Percentiles rank a stretch among this genome's conserved stretches.
phyloP scores from a whole-genome alignment of 2,113 vertebrate species.

The Artemisiospiza belli region DNA sequence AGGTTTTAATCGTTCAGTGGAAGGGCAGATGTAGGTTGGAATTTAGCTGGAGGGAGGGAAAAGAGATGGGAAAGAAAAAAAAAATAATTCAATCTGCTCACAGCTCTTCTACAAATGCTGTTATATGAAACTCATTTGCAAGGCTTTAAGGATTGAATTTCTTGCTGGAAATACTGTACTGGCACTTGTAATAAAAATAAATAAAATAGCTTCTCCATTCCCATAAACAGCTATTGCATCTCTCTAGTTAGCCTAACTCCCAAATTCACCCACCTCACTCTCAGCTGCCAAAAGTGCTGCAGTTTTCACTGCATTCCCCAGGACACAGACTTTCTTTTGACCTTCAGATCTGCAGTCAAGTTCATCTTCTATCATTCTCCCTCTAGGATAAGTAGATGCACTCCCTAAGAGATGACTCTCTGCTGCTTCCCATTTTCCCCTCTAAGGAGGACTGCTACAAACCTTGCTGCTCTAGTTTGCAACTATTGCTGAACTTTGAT shows the following conservation, averaged over 20 bases:
- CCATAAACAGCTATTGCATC: not conserved
- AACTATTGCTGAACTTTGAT: not conserved
- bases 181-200: not conserved
- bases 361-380: not conserved
- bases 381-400: not conserved
- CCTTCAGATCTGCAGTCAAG: not conserved
- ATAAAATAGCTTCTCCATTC: not conserved
- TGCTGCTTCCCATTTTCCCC: no score
- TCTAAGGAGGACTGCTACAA: not conserved
- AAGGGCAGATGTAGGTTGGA: not conserved
- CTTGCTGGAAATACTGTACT: not conserved
- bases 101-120: not conserved
- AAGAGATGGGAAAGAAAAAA: not conserved
- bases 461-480: not conserved
- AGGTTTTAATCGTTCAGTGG: not conserved
- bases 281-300: not conserved
- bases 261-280: not conserved
- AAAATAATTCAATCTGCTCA: not conserved
- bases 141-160: not conserved
- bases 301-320: not conserved
- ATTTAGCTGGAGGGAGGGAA: not conserved
- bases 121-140: not conserved
- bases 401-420: not conserved
- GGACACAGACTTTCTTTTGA: not conserved
- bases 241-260: not conserved